Evolutionary conservation across 2,888 invertebrate species (phyloP), one percentile per base, ranked within the genome.

Genomic region (Sylvicola fuscatus): DNA sequence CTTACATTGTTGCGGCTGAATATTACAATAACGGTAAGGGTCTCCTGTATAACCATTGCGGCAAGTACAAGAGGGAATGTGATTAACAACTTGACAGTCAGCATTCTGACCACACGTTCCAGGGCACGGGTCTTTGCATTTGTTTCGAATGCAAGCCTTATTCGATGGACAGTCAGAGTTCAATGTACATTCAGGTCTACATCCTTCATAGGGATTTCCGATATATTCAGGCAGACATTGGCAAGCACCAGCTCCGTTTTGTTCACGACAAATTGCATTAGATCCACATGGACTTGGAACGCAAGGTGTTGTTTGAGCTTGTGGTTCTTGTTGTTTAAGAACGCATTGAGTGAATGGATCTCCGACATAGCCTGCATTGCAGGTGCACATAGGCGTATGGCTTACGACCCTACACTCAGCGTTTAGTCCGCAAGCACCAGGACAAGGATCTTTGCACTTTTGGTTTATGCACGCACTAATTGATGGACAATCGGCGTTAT

Each of bases 251-350:
- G 76, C 80, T 27, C 76, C 79, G 46, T 81, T 78, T 41, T 74
- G 66, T 57, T 72, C 71, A 53, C 56, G 83, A 78, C 49, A 80
- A 60, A 46, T 74, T 2, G 87, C 83, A 52, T 87, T 89, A 2
- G 78, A 60, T 27, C 87, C 89, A 51, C 89, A 89, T 2, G 86
- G 86, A 26, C 82, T 82, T 36, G 86, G 83, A 50, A 82, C 75
- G 50, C 84, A 86, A 0, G 83, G 83, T 47, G 75, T 74, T 4
- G 67, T 53, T 29, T 65, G 60, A 48, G 70, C 67, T 8, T 4
- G 21, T 6, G 21, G 21, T 21, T 4, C 21, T 4, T 21, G 5
- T 21, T 21, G 21, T 21, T 21, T 21, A 8, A 21, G 4, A 4
- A 8, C 8, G 40, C 64, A 60, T 14, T 65, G 57, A 49, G 21